Base-by-base conservation (phyloP, 2,113 vertebrate species). In the Actinemys pallida region DNA sequence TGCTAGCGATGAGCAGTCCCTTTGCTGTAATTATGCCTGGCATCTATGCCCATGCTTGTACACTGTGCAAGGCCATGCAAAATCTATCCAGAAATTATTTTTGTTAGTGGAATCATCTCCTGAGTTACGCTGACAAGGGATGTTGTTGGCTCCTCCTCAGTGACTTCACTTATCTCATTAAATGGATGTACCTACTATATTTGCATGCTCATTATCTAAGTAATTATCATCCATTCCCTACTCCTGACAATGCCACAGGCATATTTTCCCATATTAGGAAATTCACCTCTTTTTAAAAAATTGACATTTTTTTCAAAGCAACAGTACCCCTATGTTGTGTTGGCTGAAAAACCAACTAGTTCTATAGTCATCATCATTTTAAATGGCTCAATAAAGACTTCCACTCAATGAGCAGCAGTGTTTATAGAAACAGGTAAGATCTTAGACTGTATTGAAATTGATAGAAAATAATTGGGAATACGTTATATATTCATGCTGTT, bases 71-170 rank as follows among this genome's bases (percentile, higher is more conserved):
- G 31, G 0, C 6, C 49, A 65, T 24, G 72, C 9, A 13, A 20
- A 76, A 76, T 25, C 25, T 17, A 69, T 8, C 24, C 27, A 2
- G 31, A 50, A 7, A 29, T 25, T 39, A 29, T 8, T 69, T 69
- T 17, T 1, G 8, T n/a, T 65, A 49, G 25, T 0, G 0, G 1
- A 39, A 78, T 54, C 78, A 69, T 4, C 14, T 19, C 62, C 29
- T 54, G 16, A 50, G 20, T 5, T 6, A 57, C 4, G 6, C 31
- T 75, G 45, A 14, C 5, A 0, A 3, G 54, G 0, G 45, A 9
- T 8, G 62, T 13, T 83, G 69, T 50, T 53, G 22, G 17, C 75
- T 78, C 31, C 72, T 39, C 47, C 72, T n/a, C n/a, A 79, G 45
- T n/a, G 45, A 59, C 5, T 31, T 69, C 14, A 1, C 31, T 57